phyloP scores from a whole-genome alignment of 2,888 invertebrate species.

The Poecilobothrus nobilitatus region DNA sequence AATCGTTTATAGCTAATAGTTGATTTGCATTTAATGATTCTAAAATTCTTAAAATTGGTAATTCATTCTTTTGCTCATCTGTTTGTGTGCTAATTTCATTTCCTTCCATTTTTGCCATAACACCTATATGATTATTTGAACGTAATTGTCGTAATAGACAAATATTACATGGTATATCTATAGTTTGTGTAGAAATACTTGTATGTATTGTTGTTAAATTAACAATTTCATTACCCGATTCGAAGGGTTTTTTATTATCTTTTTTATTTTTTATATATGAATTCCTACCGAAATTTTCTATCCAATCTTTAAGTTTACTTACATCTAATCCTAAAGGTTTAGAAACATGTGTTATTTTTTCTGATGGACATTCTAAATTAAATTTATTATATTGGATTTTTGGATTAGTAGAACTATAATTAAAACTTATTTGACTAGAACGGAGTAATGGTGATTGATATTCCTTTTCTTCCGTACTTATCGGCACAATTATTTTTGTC shows the following conservation, averaged over 20 bases:
- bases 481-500: neutral
- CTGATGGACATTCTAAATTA: neutral
- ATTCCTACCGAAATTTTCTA: neutral
- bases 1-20: neutral
- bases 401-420: neutral
- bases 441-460: neutral
- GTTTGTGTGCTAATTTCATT: neutral
- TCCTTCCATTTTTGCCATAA: neutral
- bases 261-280: neutral
- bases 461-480: neutral
- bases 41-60: neutral
- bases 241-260: neutral
- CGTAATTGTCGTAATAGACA: neutral
- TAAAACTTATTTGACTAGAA: neutral
- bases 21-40: neutral
- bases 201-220: neutral
- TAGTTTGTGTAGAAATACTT: neutral
- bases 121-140: neutral
- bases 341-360: neutral
- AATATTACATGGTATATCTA: neutral
- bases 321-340: neutral
- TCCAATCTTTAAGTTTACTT: neutral
- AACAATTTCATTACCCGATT: neutral
- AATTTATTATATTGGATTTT: neutral
- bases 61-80: neutral